A percentile compares a stretch with the other conserved stretches of the same genome.
Conservation (phyloP, 1,140 invertebrate species). For the Drosophila busckii region DNA sequence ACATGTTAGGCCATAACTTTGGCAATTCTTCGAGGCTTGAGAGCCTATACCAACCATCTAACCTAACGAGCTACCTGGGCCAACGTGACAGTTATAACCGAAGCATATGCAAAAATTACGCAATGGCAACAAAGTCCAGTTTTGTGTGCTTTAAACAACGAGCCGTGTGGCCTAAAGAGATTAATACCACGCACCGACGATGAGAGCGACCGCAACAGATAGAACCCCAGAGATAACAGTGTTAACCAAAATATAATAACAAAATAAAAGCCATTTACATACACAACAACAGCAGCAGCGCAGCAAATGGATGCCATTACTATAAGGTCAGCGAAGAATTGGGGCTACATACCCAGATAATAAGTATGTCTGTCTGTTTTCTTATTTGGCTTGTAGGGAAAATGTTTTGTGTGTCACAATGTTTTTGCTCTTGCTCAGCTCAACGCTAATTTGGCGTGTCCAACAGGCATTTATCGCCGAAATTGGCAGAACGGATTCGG, state of each 20-base stretch:
- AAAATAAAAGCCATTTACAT: conserved; percentile 72
- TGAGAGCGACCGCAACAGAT: conserved; percentile 47
- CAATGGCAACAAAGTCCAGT: not conserved
- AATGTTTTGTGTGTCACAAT: conserved; percentile 15
- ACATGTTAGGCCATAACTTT: no score
- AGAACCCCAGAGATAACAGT: conserved; percentile 55
- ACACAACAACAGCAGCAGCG: not conserved
- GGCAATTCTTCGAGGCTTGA: no score
- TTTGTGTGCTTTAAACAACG: conserved; percentile 56
- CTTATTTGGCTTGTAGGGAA: conserved; percentile 52
- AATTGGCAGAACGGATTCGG: conserved; percentile 6
- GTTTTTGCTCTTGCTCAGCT: conserved; percentile 9
- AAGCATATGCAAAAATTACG: conserved; percentile 24
- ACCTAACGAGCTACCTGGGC: conserved; percentile 12
- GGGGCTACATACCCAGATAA: no score
- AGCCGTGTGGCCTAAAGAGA: conserved; percentile 50
- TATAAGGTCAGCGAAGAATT: no score
- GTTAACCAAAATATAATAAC: conserved; percentile 73
- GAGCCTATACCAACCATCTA: no score
- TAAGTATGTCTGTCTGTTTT: no score
- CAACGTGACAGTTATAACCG: not conserved
- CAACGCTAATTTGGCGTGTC: conserved; percentile 15
- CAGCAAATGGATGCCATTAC: no score
- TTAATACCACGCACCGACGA: conserved; percentile 37
- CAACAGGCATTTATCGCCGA: conserved; percentile 8